Percentiles rank a stretch among this genome's conserved stretches.
Conservation (phyloP, 2,888 invertebrate species). For the Agrochola circellaris region DNA sequence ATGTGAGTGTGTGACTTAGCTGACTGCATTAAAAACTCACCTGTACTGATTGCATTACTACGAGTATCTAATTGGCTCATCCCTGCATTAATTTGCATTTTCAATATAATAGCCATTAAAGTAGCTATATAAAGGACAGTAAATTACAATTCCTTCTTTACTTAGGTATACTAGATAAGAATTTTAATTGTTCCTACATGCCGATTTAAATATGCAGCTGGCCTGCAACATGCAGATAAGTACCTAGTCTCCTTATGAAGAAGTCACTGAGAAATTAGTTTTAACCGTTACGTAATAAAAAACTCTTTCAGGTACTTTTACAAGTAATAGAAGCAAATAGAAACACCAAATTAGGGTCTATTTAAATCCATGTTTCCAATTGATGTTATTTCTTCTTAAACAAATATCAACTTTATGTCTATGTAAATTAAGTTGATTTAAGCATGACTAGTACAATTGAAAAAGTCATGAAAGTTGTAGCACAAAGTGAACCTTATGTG, state of each 20-base stretch:
- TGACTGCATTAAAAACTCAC: too few relatives aligned
- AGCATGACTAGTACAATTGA: too few relatives aligned
- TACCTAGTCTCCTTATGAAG: neutral
- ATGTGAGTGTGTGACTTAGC: too few relatives aligned
- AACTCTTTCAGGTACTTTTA: neutral
- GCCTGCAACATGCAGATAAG: neutral
- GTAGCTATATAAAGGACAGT: constrained; percentile 2
- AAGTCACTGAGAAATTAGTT: neutral
- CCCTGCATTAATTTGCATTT: constrained; percentile 23
- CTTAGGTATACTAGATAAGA: constrained; percentile 1
- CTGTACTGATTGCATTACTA: too few relatives aligned
- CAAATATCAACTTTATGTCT: too few relatives aligned
- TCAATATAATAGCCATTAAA: constrained; percentile 11
- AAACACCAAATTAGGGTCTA: neutral
- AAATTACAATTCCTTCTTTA: constrained; percentile 16
- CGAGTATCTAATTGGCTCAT: constrained; percentile 23
- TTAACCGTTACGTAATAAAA: neutral
- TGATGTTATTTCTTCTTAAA: too few relatives aligned
- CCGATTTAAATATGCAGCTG: constrained; percentile 12
- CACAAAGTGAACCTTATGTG: too few relatives aligned
- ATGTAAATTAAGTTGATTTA: too few relatives aligned
- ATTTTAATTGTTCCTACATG: constrained; percentile 23
- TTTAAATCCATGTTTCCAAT: too few relatives aligned
- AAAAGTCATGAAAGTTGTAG: too few relatives aligned
- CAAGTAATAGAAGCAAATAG: neutral